phyloP scores from a whole-genome alignment of 2,888 invertebrate species.

The Trimorus sp. region DNA sequence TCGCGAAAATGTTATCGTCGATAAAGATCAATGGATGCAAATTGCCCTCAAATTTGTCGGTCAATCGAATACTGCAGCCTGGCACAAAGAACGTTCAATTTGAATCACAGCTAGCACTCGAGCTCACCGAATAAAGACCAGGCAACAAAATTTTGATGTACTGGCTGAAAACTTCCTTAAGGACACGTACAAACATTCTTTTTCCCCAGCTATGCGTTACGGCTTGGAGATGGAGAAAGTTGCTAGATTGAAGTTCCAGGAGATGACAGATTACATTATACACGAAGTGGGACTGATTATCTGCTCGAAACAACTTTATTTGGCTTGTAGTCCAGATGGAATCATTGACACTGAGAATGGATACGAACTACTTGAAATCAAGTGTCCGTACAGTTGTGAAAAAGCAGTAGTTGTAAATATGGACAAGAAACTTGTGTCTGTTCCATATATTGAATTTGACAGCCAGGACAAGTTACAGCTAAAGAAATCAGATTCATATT shows the following conservation, averaged over 20 bases:
- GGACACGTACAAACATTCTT: not conserved
- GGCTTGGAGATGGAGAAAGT: conserved; percentile 6
- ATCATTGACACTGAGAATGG: not conserved
- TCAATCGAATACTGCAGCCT: conserved; percentile 8
- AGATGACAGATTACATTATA: conserved; percentile 1
- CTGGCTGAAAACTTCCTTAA: conserved; percentile 10
- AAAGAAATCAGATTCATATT: conserved; percentile 34
- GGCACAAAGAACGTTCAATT: conserved; percentile 23
- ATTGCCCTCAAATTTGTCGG: conserved; percentile 5
- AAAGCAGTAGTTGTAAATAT: conserved; percentile 3
- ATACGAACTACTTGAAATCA: conserved; percentile 11
- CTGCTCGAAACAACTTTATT: conserved; percentile 12
- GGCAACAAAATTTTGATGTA: conserved; percentile 5
- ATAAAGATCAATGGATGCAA: conserved; percentile 12
- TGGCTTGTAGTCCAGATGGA: conserved; percentile 28
- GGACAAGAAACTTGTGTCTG: not conserved
- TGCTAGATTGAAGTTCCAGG: conserved; percentile 9
- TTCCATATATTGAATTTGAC: conserved; percentile 28
- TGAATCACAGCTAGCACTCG: conserved; percentile 1
- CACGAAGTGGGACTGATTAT: conserved; percentile 16
- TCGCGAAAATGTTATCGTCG: too few species aligned
- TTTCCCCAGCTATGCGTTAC: conserved; percentile 4
- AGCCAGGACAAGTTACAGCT: conserved; percentile 7
- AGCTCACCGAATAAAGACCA: conserved; percentile 15
- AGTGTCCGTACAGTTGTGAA: conserved; percentile 3